These are phyloP conservation scores for Zosterops pallidus DNA, from an alignment of 2,113 vertebrate genomes.

Conservation along the genomic window DNA sequence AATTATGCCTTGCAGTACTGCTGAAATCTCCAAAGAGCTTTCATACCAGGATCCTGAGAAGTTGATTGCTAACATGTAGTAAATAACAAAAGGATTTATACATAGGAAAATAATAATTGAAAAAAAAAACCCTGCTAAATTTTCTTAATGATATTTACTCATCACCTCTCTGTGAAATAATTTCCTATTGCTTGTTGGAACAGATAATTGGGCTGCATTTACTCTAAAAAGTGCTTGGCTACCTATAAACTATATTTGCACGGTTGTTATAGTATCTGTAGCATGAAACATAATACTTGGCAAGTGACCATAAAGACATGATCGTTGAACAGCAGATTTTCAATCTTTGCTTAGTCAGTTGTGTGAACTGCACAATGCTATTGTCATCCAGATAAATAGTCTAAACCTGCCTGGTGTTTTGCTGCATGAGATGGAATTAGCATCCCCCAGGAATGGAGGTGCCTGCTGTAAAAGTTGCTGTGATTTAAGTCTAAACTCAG, in stretches of 20 bases:
- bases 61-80: conserved; percentile 31
- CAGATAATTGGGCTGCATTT: background rate
- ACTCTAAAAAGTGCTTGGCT: background rate
- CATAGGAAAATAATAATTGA: conserved; percentile 7
- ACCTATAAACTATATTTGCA: background rate
- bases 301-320: background rate
- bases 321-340: background rate
- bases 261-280: background rate
- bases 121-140: background rate
- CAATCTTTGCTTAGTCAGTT: conserved; percentile 29
- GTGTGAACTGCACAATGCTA: background rate
- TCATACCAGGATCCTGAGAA: conserved; percentile 17
- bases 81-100: conserved; percentile 23
- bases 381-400: background rate
- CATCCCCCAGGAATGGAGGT: background rate
- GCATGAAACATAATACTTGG: background rate
- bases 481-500: conserved; percentile 24
- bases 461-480: background rate
- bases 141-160: conserved; percentile 15
- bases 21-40: conserved; percentile 23
- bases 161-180: conserved; percentile 12
- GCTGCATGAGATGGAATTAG: background rate
- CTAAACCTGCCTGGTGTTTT: conserved; percentile 1
- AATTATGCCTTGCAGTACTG: conserved; percentile 51
- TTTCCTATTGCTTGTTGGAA: background rate